Conservation (phyloP, 2,888 invertebrate species). For the Papilio gigon region DNA sequence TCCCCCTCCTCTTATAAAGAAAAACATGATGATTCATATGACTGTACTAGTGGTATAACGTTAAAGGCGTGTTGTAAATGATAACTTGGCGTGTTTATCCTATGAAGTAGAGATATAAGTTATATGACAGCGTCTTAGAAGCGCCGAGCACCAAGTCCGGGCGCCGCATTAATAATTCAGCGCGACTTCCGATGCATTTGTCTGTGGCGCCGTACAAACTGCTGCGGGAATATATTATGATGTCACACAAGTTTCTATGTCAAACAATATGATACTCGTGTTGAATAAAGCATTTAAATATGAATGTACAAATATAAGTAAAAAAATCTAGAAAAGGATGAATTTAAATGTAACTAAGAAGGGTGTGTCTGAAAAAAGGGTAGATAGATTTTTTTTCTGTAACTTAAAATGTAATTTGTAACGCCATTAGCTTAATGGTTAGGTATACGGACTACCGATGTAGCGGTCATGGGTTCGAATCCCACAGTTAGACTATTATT, state of each 20-base stretch:
- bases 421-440: too few relatives aligned
- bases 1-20: too few relatives aligned
- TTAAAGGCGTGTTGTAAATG: slow-evolving; percentile 3
- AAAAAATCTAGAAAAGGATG: too few relatives aligned
- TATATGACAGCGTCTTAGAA: slow-evolving; percentile 53
- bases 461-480: too few relatives aligned
- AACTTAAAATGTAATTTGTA: too few relatives aligned
- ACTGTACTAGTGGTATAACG: background rate
- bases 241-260: slow-evolving; percentile 1
- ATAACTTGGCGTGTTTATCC: slow-evolving; percentile 4
- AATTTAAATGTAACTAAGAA: too few relatives aligned
- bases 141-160: slow-evolving; percentile 48
- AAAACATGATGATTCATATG: too few relatives aligned
- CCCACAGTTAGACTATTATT: too few relatives aligned
- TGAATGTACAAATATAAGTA: background rate
- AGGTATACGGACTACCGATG: too few relatives aligned
- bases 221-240: slow-evolving; percentile 29
- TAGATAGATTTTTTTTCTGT: too few relatives aligned
- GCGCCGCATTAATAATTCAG: slow-evolving; percentile 66
- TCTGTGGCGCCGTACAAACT: slow-evolving; percentile 53
- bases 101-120: slow-evolving; percentile 35
- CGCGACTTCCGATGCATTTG: slow-evolving; percentile 59
- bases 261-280: slow-evolving; percentile 21
- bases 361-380: too few relatives aligned
- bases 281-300: slow-evolving; percentile 4